phyloP scores from a whole-genome alignment of 2,797 vertebrate genomes.

The Gobionotothen gibberifrons region DNA sequence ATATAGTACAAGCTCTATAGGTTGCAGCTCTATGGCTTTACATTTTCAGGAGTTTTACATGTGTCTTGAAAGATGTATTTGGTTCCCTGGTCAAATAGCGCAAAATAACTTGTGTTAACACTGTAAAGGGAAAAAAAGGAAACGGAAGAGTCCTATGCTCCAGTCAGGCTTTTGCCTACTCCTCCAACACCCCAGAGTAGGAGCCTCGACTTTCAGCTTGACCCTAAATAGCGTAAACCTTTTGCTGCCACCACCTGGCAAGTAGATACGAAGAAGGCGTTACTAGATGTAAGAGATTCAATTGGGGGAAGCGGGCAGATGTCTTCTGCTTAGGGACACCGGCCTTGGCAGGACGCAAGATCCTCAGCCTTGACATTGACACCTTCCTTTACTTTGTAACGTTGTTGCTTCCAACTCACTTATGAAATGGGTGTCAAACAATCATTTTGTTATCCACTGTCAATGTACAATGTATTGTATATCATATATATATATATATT shows the following conservation, averaged over 20 bases:
- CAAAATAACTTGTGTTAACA: slow-evolving; percentile 6
- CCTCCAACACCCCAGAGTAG: slow-evolving; percentile 40
- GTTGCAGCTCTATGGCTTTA: slow-evolving; percentile 15
- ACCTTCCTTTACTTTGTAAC: not conserved
- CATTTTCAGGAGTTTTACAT: slow-evolving; percentile 2
- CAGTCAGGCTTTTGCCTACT: slow-evolving; percentile 14
- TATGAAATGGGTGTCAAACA: not conserved
- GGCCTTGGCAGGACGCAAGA: slow-evolving; percentile 48
- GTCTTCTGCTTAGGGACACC: slow-evolving; percentile 70
- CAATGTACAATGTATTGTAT: not conserved
- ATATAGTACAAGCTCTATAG: slow-evolving; percentile 5
- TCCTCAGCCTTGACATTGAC: slow-evolving; percentile 27
- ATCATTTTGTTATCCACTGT: not conserved
- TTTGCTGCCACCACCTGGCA: slow-evolving; percentile 72
- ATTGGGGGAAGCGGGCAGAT: slow-evolving; percentile 66
- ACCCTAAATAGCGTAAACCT: slow-evolving; percentile 79
- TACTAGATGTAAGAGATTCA: slow-evolving; percentile 48
- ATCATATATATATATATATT: too few species aligned
- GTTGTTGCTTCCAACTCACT: slow-evolving; percentile 1
- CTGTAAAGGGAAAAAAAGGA: not conserved
- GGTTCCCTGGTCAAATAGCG: not conserved
- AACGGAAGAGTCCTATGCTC: slow-evolving; percentile 1
- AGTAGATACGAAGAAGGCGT: slow-evolving; percentile 55
- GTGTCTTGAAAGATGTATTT: not conserved
- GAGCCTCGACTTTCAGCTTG: slow-evolving; percentile 78